Conservation (phyloP, 2,113 vertebrate genomes). For the Burhinus bistriatus region DNA sequence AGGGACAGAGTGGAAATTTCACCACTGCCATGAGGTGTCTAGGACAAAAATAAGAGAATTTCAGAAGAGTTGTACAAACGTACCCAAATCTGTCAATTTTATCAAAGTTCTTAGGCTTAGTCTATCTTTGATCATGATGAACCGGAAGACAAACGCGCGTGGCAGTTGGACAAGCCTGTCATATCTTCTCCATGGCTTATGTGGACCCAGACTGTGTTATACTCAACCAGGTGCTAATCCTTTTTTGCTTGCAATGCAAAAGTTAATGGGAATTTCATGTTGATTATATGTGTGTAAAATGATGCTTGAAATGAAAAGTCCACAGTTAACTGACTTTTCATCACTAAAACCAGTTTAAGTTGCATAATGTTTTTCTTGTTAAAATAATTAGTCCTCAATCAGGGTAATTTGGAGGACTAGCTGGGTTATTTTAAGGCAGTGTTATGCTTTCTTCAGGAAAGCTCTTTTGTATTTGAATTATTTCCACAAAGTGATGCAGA, state of each 20-base stretch:
- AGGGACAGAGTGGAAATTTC: not conserved
- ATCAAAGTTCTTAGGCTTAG: not conserved
- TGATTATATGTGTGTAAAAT: not conserved
- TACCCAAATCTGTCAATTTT: not conserved
- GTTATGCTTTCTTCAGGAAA: not conserved
- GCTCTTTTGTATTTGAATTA: not conserved
- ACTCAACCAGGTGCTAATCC: not conserved
- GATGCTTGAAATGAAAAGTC: not conserved
- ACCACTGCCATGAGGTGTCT: not conserved
- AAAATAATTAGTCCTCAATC: not conserved
- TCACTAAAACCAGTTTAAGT: not conserved
- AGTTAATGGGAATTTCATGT: not conserved
- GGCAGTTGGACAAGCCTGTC: not conserved
- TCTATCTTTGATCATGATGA: accelerated
- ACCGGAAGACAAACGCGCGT: not conserved
- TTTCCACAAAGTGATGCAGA: not conserved
- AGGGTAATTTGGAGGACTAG: not conserved
- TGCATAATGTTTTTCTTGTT: not conserved
- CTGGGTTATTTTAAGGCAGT: not conserved
- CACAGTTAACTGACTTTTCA: not conserved
- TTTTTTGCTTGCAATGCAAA: not conserved
- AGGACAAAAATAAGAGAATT: not conserved
- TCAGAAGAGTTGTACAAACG: not conserved
- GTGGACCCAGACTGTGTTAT: not conserved
- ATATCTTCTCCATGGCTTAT: not conserved